phyloP scores from a whole-genome alignment of 1,140 invertebrate species.

The Drosophila virilis region DNA sequence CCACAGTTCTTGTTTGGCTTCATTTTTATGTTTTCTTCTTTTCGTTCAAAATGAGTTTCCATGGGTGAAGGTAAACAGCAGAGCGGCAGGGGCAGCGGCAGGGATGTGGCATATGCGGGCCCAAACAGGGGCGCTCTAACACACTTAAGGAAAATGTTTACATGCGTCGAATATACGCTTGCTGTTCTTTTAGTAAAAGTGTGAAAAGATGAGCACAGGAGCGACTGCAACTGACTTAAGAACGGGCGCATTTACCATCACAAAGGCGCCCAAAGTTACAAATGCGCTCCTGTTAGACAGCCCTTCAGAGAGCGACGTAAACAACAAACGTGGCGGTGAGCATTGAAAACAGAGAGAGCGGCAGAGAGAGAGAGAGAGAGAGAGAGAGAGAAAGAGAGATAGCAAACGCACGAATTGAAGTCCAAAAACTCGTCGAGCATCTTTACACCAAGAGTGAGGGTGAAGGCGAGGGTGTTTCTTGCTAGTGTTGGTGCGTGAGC shows the following conservation, averaged over 20 bases:
- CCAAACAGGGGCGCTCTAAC: constrained; percentile 27
- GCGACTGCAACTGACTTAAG: not conserved
- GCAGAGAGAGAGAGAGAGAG: not conserved
- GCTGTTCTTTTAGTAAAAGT: constrained; percentile 48
- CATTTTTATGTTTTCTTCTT: constrained; percentile 42
- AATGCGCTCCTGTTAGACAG: constrained; percentile 24
- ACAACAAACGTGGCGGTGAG: constrained; percentile 16
- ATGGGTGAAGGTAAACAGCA: not conserved
- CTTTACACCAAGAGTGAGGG: constrained; percentile 22
- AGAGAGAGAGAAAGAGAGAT: constrained; percentile 4
- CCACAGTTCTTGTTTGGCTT: constrained; percentile 54
- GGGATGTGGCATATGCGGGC: constrained; percentile 31
- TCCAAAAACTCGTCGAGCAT: constrained; percentile 40
- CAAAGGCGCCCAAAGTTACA: not conserved
- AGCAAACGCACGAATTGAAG: constrained; percentile 4
- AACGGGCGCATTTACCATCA: not conserved
- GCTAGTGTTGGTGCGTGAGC: constrained; percentile 14
- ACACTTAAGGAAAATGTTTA: constrained; percentile 5
- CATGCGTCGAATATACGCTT: constrained; percentile 12
- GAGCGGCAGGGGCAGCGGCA: not conserved
- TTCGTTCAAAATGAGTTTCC: constrained; percentile 8
- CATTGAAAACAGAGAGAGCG: constrained; percentile 26
- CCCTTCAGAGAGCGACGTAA: constrained; percentile 24
- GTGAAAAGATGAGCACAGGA: constrained; percentile 30
- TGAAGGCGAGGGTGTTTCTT: constrained; percentile 41